Evolutionary conservation across 2,888 invertebrate genomes (phyloP).

Genomic region (Ochropleura leucogaster): DNA sequence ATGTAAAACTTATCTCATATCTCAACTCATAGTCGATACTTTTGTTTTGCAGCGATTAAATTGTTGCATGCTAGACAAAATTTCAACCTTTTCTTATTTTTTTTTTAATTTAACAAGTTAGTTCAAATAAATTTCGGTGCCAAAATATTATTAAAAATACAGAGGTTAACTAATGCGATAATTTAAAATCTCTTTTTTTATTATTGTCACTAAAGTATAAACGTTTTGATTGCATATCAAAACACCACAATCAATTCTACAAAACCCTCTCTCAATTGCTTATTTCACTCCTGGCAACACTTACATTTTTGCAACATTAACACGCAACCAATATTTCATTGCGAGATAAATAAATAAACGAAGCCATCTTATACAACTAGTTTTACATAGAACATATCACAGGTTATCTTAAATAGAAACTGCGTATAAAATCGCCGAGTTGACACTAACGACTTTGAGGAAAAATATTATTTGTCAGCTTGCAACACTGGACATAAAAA

Average conservation of each 20-base stretch:
- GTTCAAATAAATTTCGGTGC: not conserved
- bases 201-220: not conserved
- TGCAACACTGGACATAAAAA: constrained; percentile 78
- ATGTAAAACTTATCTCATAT: too few relatives aligned
- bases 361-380: constrained; percentile 37
- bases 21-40: not conserved
- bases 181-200: not conserved
- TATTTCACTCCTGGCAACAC: constrained; percentile 47
- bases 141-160: not conserved
- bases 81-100: not conserved
- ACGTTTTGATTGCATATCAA: constrained; percentile 35
- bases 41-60: not conserved
- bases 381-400: constrained; percentile 51
- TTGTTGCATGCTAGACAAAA: not conserved
- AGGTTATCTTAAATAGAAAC: constrained; percentile 68
- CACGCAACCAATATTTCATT: constrained; percentile 54
- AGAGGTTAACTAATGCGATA: not conserved
- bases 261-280: constrained; percentile 19
- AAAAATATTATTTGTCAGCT: constrained; percentile 72
- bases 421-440: constrained; percentile 64
- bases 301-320: constrained; percentile 45
- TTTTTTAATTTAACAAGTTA: not conserved
- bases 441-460: constrained; percentile 67
- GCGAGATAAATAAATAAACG: constrained; percentile 36
- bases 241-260: constrained; percentile 34